phyloP scores from a whole-genome alignment of 2,797 vertebrate species.

The Spatula versicolor region DNA sequence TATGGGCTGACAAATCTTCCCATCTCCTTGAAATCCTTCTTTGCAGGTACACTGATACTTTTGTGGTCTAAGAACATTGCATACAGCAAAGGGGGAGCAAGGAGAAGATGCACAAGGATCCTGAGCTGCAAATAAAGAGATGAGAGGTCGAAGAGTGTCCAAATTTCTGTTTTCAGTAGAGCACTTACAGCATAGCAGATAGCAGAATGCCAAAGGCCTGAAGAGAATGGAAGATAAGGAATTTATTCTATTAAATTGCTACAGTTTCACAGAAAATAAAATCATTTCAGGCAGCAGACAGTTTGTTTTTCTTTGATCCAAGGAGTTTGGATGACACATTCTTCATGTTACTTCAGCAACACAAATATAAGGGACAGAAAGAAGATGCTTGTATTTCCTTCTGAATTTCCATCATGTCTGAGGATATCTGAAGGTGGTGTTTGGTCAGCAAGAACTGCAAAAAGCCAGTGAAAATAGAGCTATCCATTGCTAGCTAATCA shows the following conservation, averaged over 20 bases:
- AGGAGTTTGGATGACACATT: not conserved
- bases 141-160: not conserved
- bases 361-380: not conserved
- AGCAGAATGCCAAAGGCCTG: not conserved
- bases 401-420: not conserved
- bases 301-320: not conserved
- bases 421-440: not conserved
- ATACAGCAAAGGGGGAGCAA: constrained; percentile 79
- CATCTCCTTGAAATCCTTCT: constrained; percentile 85
- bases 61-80: constrained; percentile 69
- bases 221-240: not conserved
- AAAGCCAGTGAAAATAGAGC: not conserved
- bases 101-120: constrained; percentile 75
- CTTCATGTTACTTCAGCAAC: not conserved
- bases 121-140: constrained; percentile 57
- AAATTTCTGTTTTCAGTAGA: not conserved
- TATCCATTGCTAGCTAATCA: not conserved
- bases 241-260: not conserved
- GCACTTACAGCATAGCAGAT: not conserved
- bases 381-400: not conserved
- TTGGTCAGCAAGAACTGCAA: not conserved
- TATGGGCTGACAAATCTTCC: constrained; percentile 83
- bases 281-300: not conserved
- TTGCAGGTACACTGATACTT: constrained; percentile 86
- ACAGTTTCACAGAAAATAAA: not conserved